These are phyloP conservation scores for Drosophila neutralis DNA, from an alignment of 2,888 invertebrate genomes.

Conservation along the genomic window DNA sequence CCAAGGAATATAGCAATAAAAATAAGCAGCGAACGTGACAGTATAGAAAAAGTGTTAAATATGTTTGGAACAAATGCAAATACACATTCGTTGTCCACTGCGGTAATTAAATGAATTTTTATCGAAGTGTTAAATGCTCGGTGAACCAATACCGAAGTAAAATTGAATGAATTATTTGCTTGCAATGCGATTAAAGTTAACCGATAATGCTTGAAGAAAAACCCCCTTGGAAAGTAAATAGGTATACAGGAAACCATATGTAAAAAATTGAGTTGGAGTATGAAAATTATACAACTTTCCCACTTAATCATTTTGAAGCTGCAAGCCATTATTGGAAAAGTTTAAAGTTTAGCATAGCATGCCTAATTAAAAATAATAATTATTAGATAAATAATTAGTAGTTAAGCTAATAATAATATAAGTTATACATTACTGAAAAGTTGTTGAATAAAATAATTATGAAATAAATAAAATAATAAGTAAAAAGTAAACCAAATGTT, in stretches of 20 bases:
- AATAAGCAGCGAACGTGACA: conserved; percentile 74
- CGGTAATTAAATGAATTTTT: conserved; percentile 64
- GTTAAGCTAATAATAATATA: background rate
- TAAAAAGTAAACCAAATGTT: background rate
- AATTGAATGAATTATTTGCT: conserved; percentile 25
- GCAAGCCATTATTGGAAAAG: background rate
- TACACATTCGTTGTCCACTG: conserved; percentile 52
- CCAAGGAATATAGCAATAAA: conserved; percentile 61
- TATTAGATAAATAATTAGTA: background rate
- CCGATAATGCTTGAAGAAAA: background rate
- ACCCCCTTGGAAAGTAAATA: background rate
- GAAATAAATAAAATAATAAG: background rate
- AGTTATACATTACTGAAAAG: background rate
- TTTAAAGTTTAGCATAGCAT: too few species aligned
- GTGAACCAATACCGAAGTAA: conserved; percentile 20
- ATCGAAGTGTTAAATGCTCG: conserved; percentile 44
- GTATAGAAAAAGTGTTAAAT: conserved; percentile 67
- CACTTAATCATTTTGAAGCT: too few species aligned
- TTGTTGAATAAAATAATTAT: background rate
- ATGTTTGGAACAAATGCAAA: conserved; percentile 53
- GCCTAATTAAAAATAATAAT: background rate
- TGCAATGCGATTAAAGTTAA: conserved; percentile 7
- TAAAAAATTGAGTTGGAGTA: background rate
- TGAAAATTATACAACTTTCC: background rate
- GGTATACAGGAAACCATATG: background rate